Percentiles rank a stretch among this genome's conserved stretches.
Evolutionary conservation across 2,888 invertebrate species (phyloP).

Genomic region (Meteorus colon): DNA sequence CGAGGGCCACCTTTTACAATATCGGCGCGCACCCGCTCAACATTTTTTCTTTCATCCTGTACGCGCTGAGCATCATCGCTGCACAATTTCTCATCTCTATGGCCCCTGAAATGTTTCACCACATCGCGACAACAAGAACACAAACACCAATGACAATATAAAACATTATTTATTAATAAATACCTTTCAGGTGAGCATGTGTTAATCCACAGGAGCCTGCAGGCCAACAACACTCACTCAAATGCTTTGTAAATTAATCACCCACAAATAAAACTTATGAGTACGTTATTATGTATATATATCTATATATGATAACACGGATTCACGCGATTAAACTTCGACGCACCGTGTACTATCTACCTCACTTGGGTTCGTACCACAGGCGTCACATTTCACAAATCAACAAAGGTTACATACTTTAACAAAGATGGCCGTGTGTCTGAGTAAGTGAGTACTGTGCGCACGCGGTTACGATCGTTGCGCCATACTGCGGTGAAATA

Average conservation of each 20-base stretch:
- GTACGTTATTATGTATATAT: background rate
- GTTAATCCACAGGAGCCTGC: slow-evolving; percentile 36
- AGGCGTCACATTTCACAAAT: slow-evolving; percentile 73
- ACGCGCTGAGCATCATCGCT: background rate
- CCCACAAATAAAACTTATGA: background rate
- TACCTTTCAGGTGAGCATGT: slow-evolving; percentile 40
- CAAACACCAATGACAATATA: background rate
- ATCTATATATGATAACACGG: slow-evolving; percentile 17
- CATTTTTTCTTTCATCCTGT: background rate
- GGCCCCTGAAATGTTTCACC: background rate
- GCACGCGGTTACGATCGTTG: slow-evolving; percentile 50
- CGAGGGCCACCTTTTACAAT: background rate
- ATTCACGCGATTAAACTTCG: slow-evolving; percentile 32
- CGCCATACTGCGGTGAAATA: slow-evolving; percentile 29
- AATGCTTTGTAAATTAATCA: slow-evolving; percentile 11
- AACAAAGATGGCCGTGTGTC: slow-evolving; percentile 72
- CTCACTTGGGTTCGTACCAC: slow-evolving; percentile 46
- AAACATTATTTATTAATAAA: slow-evolving; percentile 1
- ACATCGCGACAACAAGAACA: slow-evolving; percentile 18
- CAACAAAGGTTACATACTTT: slow-evolving; percentile 73
- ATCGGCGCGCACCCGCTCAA: background rate
- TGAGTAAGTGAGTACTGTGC: slow-evolving; percentile 51
- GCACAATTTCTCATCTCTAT: background rate
- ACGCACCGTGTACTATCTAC: slow-evolving; percentile 40
- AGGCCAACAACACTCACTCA: slow-evolving; percentile 30